Conservation (phyloP, 2,797 vertebrate species). For the Dicrostonyx torquatus region DNA sequence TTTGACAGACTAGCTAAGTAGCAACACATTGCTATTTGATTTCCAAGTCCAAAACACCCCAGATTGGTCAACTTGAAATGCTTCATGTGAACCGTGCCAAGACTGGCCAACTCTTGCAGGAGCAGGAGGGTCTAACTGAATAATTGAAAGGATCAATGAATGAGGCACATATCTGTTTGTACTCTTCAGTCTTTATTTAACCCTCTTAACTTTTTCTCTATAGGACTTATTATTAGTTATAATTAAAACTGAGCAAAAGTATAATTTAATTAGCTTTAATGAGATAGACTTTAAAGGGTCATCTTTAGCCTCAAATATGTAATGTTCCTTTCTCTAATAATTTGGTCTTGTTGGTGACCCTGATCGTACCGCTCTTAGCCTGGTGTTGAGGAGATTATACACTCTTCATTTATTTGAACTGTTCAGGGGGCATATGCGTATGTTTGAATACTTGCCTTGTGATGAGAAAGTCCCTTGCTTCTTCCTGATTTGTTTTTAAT, state of each 20-base stretch:
- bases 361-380: constrained; percentile 38
- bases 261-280: constrained; percentile 82
- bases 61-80: constrained; percentile 53
- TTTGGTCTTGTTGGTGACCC: constrained; percentile 58
- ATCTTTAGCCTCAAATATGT: constrained; percentile 47
- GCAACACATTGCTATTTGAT: constrained; percentile 37
- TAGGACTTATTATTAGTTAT: constrained; percentile 72
- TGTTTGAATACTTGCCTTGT: constrained; percentile 75
- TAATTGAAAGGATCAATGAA: constrained; percentile 55
- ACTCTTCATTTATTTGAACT: constrained; percentile 1
- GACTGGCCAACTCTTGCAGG: not conserved
- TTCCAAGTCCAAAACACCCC: not conserved
- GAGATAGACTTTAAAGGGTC: constrained; percentile 32
- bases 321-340: constrained; percentile 44
- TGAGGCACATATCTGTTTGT: constrained; percentile 62
- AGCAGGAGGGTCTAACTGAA: not conserved
- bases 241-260: constrained; percentile 83
- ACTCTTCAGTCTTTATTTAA: constrained; percentile 72
- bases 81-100: constrained; percentile 60
- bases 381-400: constrained; percentile 15
- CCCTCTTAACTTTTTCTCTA: constrained; percentile 71
- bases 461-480: constrained; percentile 39
- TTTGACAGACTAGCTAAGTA: constrained; percentile 51
- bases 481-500: constrained; percentile 54
- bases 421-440: constrained; percentile 65